A percentile compares a stretch with the other conserved stretches of the same genome.
phyloP scores from a whole-genome alignment of 92 coral and sea anemone genomes.

The Micromussa lordhowensis region DNA sequence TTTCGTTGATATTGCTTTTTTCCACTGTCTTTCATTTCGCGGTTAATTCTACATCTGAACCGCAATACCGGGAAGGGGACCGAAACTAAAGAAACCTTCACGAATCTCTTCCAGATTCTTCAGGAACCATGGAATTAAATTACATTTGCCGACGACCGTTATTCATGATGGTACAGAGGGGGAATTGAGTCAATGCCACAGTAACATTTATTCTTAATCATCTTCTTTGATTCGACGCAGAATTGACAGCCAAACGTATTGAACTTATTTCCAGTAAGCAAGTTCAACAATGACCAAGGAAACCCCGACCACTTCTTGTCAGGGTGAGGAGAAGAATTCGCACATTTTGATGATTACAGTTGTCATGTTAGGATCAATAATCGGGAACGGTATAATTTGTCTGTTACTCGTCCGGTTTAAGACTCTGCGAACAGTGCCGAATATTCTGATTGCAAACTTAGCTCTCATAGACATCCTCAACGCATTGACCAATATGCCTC shows the following conservation, averaged over 20 bases:
- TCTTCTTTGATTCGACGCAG: background rate
- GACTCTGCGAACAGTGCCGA: constrained; percentile 75
- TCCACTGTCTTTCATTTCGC: too few species aligned
- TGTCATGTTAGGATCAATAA: constrained; percentile 59
- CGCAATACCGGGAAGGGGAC: too few species aligned
- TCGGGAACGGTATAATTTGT: constrained; percentile 72
- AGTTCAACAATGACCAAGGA: background rate
- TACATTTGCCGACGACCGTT: background rate
- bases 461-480: constrained; percentile 74
- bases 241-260: background rate
- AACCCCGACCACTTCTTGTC: constrained; percentile 29
- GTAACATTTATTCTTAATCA: background rate
- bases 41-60: too few species aligned
- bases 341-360: constrained; percentile 53
- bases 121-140: background rate
- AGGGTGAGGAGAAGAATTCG: constrained; percentile 24
- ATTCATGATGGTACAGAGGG: background rate
- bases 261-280: background rate
- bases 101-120: background rate
- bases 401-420: constrained; percentile 61
- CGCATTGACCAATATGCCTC: constrained; percentile 75
- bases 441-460: constrained; percentile 74
- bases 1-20: too few species aligned
- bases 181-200: background rate
- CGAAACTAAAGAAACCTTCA: background rate